phyloP scores from a whole-genome alignment of 2,888 invertebrate genomes.

The Patella depressa region DNA sequence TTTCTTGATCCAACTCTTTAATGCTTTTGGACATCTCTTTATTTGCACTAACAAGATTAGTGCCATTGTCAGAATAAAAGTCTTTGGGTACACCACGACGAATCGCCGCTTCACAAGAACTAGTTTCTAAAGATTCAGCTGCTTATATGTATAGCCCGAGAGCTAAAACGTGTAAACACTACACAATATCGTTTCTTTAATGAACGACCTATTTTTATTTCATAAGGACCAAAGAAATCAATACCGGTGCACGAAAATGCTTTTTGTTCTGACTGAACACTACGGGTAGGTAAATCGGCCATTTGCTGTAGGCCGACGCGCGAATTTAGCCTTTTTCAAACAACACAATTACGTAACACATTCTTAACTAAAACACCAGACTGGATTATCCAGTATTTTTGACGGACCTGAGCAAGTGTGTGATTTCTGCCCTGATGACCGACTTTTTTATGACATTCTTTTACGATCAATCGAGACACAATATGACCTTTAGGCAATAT shows the following conservation, averaged over 20 bases:
- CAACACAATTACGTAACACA: constrained; percentile 9
- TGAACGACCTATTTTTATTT: too few relatives aligned
- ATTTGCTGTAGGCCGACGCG: not conserved
- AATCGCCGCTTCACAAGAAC: constrained; percentile 24
- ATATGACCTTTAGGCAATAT: constrained; percentile 14
- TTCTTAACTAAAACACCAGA: not conserved
- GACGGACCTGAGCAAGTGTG: constrained; percentile 3
- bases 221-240: too few relatives aligned
- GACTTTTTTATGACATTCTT: constrained; percentile 13
- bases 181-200: too few relatives aligned
- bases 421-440: constrained; percentile 13
- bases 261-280: not conserved
- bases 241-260: too few relatives aligned
- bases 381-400: constrained; percentile 22
- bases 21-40: constrained; percentile 25
- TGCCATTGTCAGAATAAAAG: constrained; percentile 29
- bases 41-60: constrained; percentile 28
- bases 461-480: constrained; percentile 15
- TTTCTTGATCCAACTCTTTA: not conserved
- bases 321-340: not conserved
- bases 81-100: constrained; percentile 20
- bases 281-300: not conserved
- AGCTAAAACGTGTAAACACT: too few relatives aligned
- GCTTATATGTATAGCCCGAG: too few relatives aligned
- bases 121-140: constrained; percentile 26